Conservation (phyloP, 2,797 vertebrate genomes). For the Myotis pilosus region DNA sequence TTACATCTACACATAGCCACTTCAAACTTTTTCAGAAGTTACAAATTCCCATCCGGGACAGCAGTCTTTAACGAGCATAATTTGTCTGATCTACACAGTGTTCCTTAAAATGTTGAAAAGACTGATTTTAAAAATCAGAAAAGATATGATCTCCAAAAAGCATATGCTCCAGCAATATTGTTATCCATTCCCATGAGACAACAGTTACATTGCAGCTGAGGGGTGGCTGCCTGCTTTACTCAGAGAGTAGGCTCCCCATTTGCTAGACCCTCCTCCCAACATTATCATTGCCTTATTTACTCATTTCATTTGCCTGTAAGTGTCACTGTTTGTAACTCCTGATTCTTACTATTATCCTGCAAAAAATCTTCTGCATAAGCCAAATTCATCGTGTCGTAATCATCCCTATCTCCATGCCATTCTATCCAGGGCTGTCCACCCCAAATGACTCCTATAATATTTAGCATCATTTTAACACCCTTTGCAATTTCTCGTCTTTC, state of each 20-base stretch:
- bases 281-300: neutral
- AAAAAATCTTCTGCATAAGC: neutral
- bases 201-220: neutral
- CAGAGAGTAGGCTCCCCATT: neutral
- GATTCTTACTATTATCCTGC: neutral
- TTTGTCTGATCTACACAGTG: neutral
- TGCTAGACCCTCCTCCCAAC: neutral
- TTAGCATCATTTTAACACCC: neutral
- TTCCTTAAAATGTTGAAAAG: neutral
- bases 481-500: neutral
- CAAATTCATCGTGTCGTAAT: neutral
- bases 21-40: neutral
- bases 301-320: neutral
- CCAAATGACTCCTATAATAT: neutral
- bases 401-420: neutral
- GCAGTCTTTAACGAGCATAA: neutral
- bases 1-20: neutral
- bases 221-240: too few relatives aligned
- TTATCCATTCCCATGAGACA: neutral
- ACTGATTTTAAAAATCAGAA: neutral
- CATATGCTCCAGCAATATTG: neutral
- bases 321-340: accelerated
- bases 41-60: neutral
- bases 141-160: neutral
- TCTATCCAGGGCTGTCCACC: neutral